A percentile compares a stretch with the other conserved stretches of the same genome.
Conservation (phyloP, 2,113 vertebrate genomes). For the Phoxinus phoxinus region DNA sequence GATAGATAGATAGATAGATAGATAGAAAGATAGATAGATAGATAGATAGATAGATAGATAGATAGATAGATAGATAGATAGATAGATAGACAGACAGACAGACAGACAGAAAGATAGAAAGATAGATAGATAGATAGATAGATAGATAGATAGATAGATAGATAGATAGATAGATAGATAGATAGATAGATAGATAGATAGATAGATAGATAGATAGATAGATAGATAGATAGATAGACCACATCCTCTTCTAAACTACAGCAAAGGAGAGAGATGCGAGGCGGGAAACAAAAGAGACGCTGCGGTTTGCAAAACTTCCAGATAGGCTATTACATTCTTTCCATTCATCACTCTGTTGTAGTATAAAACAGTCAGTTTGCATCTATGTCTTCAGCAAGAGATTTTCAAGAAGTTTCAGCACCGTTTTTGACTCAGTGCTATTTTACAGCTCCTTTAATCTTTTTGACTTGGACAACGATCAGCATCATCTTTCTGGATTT, state of each 20-base stretch:
- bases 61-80: too few species aligned
- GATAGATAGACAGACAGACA: too few species aligned
- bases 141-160: not conserved
- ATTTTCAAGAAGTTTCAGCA: not conserved
- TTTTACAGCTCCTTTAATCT: not conserved
- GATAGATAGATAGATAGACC: slow-evolving; percentile 23
- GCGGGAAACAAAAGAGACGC: not conserved
- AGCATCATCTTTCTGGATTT: not conserved
- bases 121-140: not conserved
- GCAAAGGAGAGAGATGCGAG: not conserved
- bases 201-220: slow-evolving; percentile 38
- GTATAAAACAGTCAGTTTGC: slow-evolving; percentile 7
- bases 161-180: slow-evolving; percentile 24
- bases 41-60: too few species aligned
- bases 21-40: too few species aligned
- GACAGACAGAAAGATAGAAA: too few species aligned
- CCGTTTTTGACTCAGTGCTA: not conserved
- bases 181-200: slow-evolving; percentile 35
- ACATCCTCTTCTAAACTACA: slow-evolving; percentile 22
- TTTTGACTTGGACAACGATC: not conserved
- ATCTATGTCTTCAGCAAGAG: not conserved
- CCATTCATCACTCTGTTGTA: not conserved
- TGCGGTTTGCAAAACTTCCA: not conserved
- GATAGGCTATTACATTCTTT: not conserved
- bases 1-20: too few species aligned